These are phyloP conservation scores for Chaunax sp. DNA, from an alignment of 2,797 vertebrate genomes.

Conservation along the genomic window DNA sequence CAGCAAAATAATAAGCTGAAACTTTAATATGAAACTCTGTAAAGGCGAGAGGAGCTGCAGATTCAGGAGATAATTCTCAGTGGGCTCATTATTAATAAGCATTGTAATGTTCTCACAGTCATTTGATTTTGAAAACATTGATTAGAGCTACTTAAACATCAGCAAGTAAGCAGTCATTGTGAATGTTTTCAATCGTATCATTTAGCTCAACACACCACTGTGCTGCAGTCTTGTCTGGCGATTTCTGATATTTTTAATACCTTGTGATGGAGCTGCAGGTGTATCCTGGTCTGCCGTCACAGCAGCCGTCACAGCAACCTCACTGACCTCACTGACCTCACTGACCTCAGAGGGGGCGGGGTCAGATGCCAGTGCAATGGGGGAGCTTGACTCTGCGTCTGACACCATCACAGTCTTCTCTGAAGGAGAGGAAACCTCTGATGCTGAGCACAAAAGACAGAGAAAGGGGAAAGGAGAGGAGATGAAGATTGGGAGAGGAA, in stretches of 20 bases:
- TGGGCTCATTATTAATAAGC: too few species aligned
- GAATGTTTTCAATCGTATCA: background rate
- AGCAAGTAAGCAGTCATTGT: background rate
- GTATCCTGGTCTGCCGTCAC: slow-evolving; percentile 6
- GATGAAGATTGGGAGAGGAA: background rate
- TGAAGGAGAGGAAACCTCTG: slow-evolving; percentile 11
- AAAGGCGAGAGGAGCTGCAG: too few species aligned
- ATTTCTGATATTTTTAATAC: slow-evolving; percentile 36
- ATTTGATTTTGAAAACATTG: background rate
- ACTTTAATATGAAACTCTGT: too few species aligned
- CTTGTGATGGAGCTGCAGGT: slow-evolving; percentile 43
- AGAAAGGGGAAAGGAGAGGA: background rate
- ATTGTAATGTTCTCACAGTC: too few species aligned
- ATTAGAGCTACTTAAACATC: background rate
- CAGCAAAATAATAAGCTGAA: too few species aligned
- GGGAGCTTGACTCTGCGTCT: slow-evolving; percentile 41
- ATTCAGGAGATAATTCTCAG: too few species aligned
- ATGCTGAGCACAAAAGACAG: background rate
- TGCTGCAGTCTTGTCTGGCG: background rate
- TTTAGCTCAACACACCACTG: too few species aligned
- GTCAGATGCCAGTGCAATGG: background rate
- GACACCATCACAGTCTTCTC: slow-evolving; percentile 24
- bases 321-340: slow-evolving; percentile 36
- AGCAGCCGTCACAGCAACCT: too few species aligned
- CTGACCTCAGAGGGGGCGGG: slow-evolving; percentile 15